Conservation (phyloP, 2,113 vertebrate species). For the Limnothrissa miodon region DNA sequence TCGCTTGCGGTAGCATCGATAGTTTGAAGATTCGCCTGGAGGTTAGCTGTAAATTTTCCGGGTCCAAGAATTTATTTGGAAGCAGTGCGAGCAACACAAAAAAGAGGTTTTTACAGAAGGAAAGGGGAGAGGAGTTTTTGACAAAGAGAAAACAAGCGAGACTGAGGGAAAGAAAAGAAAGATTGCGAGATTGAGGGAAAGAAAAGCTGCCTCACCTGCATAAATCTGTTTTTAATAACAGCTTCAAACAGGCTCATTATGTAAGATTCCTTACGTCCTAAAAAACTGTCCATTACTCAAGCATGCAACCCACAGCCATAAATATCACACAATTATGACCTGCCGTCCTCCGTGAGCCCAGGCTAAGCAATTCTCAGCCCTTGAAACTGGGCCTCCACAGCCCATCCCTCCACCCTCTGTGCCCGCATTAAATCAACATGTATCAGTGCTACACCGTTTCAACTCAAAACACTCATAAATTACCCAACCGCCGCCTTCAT, state of each 20-base stretch:
- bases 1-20: constrained; percentile 39
- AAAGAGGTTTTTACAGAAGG: too few relatives aligned
- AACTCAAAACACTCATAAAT: constrained; percentile 49
- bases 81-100: not conserved
- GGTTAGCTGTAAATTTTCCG: constrained; percentile 37
- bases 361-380: constrained; percentile 22
- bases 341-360: constrained; percentile 1
- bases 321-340: constrained; percentile 42
- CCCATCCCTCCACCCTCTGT: constrained; percentile 33
- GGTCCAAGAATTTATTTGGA: not conserved
- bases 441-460: constrained; percentile 47
- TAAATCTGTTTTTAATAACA: constrained; percentile 46
- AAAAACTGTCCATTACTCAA: constrained; percentile 26
- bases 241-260: constrained; percentile 21
- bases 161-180: not conserved
- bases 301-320: constrained; percentile 38
- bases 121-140: not conserved
- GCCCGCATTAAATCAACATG: constrained; percentile 46
- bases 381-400: not conserved
- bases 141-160: not conserved
- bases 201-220: constrained; percentile 9
- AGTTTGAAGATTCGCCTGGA: constrained; percentile 32
- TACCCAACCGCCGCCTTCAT: constrained; percentile 23
- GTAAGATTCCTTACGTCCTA: constrained; percentile 24
- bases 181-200: too few relatives aligned